These are phyloP conservation scores for Drosophila nr. perissopoda DNA, from an alignment of 2,888 invertebrate genomes.

Conservation along the genomic window DNA sequence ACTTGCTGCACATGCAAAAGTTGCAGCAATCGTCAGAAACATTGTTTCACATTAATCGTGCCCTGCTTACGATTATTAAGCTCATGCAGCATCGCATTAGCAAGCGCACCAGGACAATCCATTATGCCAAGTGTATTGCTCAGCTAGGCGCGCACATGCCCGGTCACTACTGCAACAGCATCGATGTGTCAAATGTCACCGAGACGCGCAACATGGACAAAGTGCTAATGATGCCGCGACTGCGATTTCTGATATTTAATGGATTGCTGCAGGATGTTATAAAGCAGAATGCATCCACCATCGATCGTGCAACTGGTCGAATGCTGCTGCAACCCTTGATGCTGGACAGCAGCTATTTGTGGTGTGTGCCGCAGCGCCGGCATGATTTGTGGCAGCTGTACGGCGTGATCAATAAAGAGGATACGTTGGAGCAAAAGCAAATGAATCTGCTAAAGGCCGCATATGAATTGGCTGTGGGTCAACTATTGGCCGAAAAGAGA, in stretches of 20 bases:
- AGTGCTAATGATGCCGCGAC: slow-evolving; percentile 63
- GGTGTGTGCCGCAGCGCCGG: slow-evolving; percentile 41
- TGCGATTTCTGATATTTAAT: slow-evolving; percentile 70
- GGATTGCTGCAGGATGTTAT: slow-evolving; percentile 65
- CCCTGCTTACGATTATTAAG: too few species aligned
- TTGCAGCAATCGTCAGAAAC: too few species aligned
- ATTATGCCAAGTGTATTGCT: slow-evolving; percentile 34
- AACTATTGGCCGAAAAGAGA: slow-evolving; percentile 12
- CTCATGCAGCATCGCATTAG: slow-evolving; percentile 67
- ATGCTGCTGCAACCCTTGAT: slow-evolving; percentile 46
- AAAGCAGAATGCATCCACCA: slow-evolving; percentile 15
- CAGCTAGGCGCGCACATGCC: slow-evolving; percentile 26
- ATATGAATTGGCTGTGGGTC: slow-evolving; percentile 42
- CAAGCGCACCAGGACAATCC: slow-evolving; percentile 52
- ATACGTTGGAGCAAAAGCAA: slow-evolving; percentile 25
- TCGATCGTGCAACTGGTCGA: neutral
- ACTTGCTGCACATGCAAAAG: slow-evolving; percentile 68
- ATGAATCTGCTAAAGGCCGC: slow-evolving; percentile 31
- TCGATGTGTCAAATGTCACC: neutral
- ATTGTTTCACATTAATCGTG: too few species aligned
- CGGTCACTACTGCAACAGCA: slow-evolving; percentile 27
- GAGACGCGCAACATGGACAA: slow-evolving; percentile 9
- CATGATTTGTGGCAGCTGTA: slow-evolving; percentile 11
- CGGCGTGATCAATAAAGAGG: neutral
- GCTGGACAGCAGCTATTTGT: slow-evolving; percentile 60